Evolutionary conservation across 2,113 vertebrate species (phyloP).

Genomic region (Nibea albiflora): DNA sequence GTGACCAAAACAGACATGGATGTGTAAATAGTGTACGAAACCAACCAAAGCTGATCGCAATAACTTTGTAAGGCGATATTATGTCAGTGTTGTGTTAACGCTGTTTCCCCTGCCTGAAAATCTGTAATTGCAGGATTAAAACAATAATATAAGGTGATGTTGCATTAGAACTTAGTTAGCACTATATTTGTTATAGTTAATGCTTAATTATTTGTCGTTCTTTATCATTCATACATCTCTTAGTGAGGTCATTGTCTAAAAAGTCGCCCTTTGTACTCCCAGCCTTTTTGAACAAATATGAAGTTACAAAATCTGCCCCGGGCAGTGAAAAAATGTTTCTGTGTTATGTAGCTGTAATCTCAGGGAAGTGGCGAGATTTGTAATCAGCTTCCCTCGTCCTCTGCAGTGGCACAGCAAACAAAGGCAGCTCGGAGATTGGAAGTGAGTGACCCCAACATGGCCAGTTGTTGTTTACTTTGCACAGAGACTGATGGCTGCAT

Average conservation of each 20-base stretch:
- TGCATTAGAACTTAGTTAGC: neutral
- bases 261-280: neutral
- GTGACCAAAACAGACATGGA: neutral
- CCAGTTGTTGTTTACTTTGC: constrained; percentile 72
- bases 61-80: neutral
- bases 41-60: neutral
- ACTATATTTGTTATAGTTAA: neutral
- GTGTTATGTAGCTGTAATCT: constrained; percentile 57
- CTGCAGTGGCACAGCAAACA: constrained; percentile 72
- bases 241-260: neutral
- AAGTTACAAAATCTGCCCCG: neutral
- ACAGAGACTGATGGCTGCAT: constrained; percentile 43
- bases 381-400: constrained; percentile 63
- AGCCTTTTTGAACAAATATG: constrained; percentile 4
- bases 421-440: constrained; percentile 66
- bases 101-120: neutral
- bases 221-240: neutral
- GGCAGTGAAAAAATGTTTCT: constrained; percentile 23
- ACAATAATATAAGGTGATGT: neutral
- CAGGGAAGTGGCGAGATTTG: constrained; percentile 59
- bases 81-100: neutral
- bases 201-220: no score
- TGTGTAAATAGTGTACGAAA: neutral
- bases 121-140: neutral
- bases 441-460: constrained; percentile 70